Base-by-base conservation (phyloP, 2,797 vertebrate genomes). In the Poeciliopsis presidionis region DNA sequence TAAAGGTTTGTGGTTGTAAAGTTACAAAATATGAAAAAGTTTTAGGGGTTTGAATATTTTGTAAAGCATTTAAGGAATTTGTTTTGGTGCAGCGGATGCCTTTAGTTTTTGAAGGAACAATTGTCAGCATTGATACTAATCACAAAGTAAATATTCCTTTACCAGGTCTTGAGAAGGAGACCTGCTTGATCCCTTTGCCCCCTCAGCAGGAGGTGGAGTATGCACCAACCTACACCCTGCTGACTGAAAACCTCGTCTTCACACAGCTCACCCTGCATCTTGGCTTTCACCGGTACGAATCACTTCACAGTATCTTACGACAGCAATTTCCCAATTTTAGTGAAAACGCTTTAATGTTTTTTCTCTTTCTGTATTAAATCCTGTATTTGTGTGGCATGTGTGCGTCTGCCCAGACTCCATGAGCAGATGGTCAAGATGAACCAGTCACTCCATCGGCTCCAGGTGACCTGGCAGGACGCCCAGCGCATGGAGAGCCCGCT, bases 341-440 rank as follows among this genome's bases (percentile, higher is more conserved):
- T 25, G 22, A 25, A 53, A 53, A 25, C 22, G 22, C 22, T 53
- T 53, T 53, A 3, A 25, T 53, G 20, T 25, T 22, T 18, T 47
- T 18, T 6, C 46, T 18, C 16, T 47, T 47, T 18, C 46, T 18
- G 30, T 28, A 78, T 73, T 84, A 84, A 80, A 51, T 49, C 71
- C 65, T 73, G 74, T 81, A 69, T 33, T 5, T 12, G 53, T 30
- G n/a, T 73, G 73, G 11, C 7, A 1, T 49, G 53, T 70, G 20
- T 33, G 59, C 83, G 55, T 70, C 22, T 61, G 51, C 39, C 51
- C 79, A 99, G 98, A 94, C 95, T 99, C 88, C 98, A 99, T 0
- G 98, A 99, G 91, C 98, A 99, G 95, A 98, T 99, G 97, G 97
- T 99, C 81, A 99, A 99, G 95, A 97, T 99, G 95, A 99, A 99